These are phyloP conservation scores for Orientallactaga bullata DNA, from an alignment of 2,113 vertebrate species.

Conservation along the genomic window DNA sequence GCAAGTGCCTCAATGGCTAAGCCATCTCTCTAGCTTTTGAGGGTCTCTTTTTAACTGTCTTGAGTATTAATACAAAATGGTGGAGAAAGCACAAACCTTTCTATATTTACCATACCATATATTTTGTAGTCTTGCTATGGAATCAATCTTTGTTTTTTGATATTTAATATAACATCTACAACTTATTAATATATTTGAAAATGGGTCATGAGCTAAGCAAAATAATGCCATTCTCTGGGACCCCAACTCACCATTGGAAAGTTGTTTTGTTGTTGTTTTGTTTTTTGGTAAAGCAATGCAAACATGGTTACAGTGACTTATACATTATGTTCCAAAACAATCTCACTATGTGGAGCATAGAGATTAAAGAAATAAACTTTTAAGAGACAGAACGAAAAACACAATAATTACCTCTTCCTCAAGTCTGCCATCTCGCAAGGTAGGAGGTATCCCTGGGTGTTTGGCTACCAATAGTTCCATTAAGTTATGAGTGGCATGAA, in stretches of 20 bases:
- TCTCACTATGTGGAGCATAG: background rate
- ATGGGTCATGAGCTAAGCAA: background rate
- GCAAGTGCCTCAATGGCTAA: too few relatives aligned
- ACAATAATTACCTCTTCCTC: constrained; percentile 93
- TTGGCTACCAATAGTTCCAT: constrained; percentile 95
- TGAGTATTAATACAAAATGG: background rate
- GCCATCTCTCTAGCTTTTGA: background rate
- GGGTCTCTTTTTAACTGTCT: background rate
- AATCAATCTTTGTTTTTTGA: background rate
- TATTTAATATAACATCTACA: background rate
- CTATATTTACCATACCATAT: background rate
- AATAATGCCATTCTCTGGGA: background rate
- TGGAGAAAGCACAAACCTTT: background rate
- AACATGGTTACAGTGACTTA: constrained; percentile 33
- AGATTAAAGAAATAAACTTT: constrained; percentile 24
- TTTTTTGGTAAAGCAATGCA: background rate
- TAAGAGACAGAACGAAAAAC: constrained; percentile 28
- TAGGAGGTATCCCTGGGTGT: constrained; percentile 96
- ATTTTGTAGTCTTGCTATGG: constrained; percentile 17
- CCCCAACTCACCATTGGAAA: background rate
- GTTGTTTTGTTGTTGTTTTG: too few relatives aligned
- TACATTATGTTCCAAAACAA: background rate
- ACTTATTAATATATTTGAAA: background rate
- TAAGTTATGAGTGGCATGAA: constrained; percentile 98
- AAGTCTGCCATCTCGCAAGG: constrained; percentile 94